Base-by-base conservation (phyloP, 2,888 invertebrate species). In the Scrobipalpa costella region DNA sequence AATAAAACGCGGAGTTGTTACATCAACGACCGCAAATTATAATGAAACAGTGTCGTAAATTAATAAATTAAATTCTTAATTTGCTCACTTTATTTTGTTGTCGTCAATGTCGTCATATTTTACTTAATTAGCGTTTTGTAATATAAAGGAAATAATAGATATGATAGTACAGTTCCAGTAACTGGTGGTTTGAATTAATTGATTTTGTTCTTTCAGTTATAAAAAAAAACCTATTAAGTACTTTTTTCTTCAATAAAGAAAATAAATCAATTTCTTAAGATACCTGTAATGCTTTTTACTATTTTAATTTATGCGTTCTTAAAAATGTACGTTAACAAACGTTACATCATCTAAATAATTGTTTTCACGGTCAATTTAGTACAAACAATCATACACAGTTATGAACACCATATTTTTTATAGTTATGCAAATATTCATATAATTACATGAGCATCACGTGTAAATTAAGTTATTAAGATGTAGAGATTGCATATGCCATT, bases 391-490 rank as follows among this genome's bases (percentile, higher is more conserved):
- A 44, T n/a, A 15, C 44, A 15, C 44, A 15, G 44, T 44, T 44
- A 44, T 15, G n/a, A 15, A n/a, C 44, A 44, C 44, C 15, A 7
- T 15, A n/a, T 15, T 44, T 44, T n/a, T 44, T 44, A 44, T n/a
- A 7, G 3, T 7, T 44, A 44, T 44, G 44, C 44, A 44, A 44
- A 44, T 44, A 44, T 44, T 21, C 50, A 11, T 50, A 19, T 9
- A 11, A n/a, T 57, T n/a, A 44, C 19, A 19, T 33, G 21, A 15
- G 40, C 33, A 38, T 57, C 57, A 27, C 38, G 34, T 52, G 52
- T 17, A 52, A 52, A 61, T 52, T 61, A 61, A 61, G 61, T 21
- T 38, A 61, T 61, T 38, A 38, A 52, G 61, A 61, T 61, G 61
- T 52, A 38, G 38, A 61, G 61, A 61, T 61, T 52, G 61, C 34